These are phyloP conservation scores for Oeneis ivallda DNA, from an alignment of 2,888 invertebrate species.

Conservation along the genomic window DNA sequence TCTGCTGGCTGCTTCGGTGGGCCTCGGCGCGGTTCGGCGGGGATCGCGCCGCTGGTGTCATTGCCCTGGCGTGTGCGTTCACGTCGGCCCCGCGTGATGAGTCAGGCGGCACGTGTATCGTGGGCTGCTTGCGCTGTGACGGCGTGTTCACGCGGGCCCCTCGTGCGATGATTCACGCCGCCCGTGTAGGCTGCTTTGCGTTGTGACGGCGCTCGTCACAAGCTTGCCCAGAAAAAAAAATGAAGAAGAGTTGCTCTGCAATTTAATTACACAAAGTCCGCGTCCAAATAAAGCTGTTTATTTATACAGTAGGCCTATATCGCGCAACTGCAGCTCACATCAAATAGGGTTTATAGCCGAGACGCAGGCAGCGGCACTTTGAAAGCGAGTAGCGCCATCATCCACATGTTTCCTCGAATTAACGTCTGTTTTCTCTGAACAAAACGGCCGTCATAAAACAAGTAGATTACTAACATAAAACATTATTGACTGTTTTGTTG, in stretches of 20 bases:
- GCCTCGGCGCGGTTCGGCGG: too few relatives aligned
- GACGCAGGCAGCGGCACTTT: slow-evolving; percentile 70
- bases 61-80: too few relatives aligned
- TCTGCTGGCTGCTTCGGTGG: too few relatives aligned
- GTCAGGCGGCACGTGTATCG: too few relatives aligned
- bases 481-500: slow-evolving; percentile 71
- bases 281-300: slow-evolving; percentile 71
- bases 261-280: slow-evolving; percentile 46
- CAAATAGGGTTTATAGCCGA: slow-evolving; percentile 69
- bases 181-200: too few relatives aligned
- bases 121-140: too few relatives aligned
- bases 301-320: slow-evolving; percentile 65
- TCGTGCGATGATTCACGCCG: too few relatives aligned
- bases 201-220: too few relatives aligned
- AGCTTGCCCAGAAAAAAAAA: neutral
- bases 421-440: slow-evolving; percentile 79
- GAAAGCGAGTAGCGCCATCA: slow-evolving; percentile 74
- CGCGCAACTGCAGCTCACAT: slow-evolving; percentile 69
- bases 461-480: slow-evolving; percentile 69
- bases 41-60: too few relatives aligned
- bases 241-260: neutral
- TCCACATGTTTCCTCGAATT: slow-evolving; percentile 80
- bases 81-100: too few relatives aligned
- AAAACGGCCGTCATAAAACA: slow-evolving; percentile 75
- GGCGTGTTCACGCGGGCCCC: too few relatives aligned